These are phyloP conservation scores for Gymnothorax javanicus DNA, from an alignment of 2,797 vertebrate genomes.

Conservation along the genomic window DNA sequence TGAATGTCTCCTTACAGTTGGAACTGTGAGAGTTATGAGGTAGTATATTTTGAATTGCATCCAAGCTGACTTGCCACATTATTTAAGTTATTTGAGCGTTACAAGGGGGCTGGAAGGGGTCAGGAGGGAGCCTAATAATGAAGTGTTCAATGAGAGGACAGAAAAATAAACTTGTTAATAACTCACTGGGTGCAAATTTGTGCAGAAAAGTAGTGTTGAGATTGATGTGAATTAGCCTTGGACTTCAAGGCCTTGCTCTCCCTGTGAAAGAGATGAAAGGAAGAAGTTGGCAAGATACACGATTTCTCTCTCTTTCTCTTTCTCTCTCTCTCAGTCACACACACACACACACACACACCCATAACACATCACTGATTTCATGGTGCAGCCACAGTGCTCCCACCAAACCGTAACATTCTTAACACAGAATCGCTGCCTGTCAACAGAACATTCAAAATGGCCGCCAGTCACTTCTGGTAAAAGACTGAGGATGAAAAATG, in stretches of 20 bases:
- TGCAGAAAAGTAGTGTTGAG: not conserved
- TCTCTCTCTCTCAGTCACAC: not conserved
- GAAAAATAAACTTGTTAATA: conserved; percentile 1
- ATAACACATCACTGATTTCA: not conserved
- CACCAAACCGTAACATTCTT: not conserved
- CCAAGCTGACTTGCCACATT: not conserved
- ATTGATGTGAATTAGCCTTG: not conserved
- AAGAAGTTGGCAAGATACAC: too few relatives aligned
- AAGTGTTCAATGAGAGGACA: not conserved
- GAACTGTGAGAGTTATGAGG: not conserved
- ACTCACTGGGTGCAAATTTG: not conserved
- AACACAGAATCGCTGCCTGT: not conserved
- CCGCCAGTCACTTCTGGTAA: not conserved
- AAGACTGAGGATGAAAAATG: not conserved
- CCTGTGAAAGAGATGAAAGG: too few relatives aligned
- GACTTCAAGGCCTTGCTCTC: too few relatives aligned
- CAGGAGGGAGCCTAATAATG: not conserved
- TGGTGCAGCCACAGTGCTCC: not conserved
- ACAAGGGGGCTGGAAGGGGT: not conserved
- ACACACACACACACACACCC: not conserved
- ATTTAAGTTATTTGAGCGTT: not conserved
- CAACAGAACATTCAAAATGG: not conserved
- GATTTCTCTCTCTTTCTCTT: too few relatives aligned
- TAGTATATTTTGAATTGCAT: not conserved
- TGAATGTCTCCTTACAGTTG: too few relatives aligned